Percentiles rank a stretch among this genome's conserved stretches.
Evolutionary conservation across 2,797 vertebrate genomes (phyloP).

Genomic region (Lutjanus argentimaculatus): DNA sequence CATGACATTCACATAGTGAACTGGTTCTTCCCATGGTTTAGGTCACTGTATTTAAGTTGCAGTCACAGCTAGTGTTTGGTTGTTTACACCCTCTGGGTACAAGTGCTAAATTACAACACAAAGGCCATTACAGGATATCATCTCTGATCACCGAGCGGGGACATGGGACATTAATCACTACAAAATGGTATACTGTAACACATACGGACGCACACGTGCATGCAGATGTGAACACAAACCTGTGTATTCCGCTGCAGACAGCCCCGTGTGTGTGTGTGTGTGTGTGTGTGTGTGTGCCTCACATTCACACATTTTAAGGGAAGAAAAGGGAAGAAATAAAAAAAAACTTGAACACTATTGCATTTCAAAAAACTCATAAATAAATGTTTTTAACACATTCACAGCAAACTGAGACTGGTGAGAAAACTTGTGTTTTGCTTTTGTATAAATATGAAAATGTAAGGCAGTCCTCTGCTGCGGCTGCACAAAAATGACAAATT

Average conservation of each 20-base stretch:
- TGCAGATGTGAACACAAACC: slow-evolving; percentile 15
- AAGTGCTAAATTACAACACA: slow-evolving; percentile 53
- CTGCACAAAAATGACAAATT: slow-evolving; percentile 71
- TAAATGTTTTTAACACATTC: not conserved
- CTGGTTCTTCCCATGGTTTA: not conserved
- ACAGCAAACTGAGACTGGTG: not conserved
- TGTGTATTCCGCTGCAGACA: not conserved
- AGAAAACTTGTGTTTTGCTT: slow-evolving; percentile 8
- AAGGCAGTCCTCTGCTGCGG: slow-evolving; percentile 18
- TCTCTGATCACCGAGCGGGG: slow-evolving; percentile 44
- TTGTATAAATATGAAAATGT: slow-evolving; percentile 17
- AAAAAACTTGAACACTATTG: not conserved
- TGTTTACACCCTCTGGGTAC: slow-evolving; percentile 51
- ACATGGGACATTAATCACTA: slow-evolving; percentile 65
- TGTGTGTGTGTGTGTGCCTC: not conserved
- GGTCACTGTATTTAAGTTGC: slow-evolving; percentile 14
- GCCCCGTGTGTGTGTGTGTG: not conserved
- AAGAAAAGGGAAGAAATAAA: not conserved
- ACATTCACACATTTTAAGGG: slow-evolving; percentile 8
- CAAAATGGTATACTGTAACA: slow-evolving; percentile 36
- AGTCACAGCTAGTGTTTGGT: slow-evolving; percentile 24
- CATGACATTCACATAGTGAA: not conserved
- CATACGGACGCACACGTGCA: not conserved
- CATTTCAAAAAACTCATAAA: not conserved
- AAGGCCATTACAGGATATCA: slow-evolving; percentile 62